Base-by-base conservation (phyloP, 2,888 invertebrate genomes). In the Pediacus dermestoides region DNA sequence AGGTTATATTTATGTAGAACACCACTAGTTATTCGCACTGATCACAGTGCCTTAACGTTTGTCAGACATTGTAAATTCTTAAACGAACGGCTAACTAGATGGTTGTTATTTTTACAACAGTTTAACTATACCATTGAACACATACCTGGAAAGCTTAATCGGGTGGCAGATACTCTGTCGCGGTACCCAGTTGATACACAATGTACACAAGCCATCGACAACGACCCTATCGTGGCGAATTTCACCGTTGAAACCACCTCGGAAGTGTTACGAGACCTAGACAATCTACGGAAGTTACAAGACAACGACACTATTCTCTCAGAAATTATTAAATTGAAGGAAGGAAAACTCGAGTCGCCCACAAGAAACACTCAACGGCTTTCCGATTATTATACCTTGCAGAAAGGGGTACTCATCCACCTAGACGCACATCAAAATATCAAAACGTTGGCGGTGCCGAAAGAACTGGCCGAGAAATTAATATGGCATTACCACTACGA, bases 101-200 rank as follows among this genome's bases (percentile, higher is more conserved):
- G 31, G 31, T 9, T 31, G 11, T 31, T 31, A n/a, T 31, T 31
- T 16, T 6, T 31, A 2, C 31, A 31, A 31, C 31, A 31, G 13
- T 31, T 31, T 16, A 13, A 18, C 13, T 31, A 16, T 9, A 12
- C n/a, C 8, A 31, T 31, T 3, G 16, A 31, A 16, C 16, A 31
- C 18, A 31, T 31, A n/a, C 31, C 31, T 6, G 31, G 31, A n/a
- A 16, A 6, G 2, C 3, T 6, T 7, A 31, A 31, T 31, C 14
- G 4, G 6, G 16, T 16, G 3, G 31, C 31, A 16, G 31, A 31
- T 12, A 9, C 16, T 4, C 10, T 31, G 13, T 31, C 31, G 8
- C 21, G 31, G 9, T 15, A 7, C 16, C 31, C 31, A 6, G 4
- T 7, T 4, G 31, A 31, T n/a, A 3, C 2, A 28, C 3, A 3